Conservation (phyloP, 1,140 invertebrate species). For the Diachasma alloeum region DNA sequence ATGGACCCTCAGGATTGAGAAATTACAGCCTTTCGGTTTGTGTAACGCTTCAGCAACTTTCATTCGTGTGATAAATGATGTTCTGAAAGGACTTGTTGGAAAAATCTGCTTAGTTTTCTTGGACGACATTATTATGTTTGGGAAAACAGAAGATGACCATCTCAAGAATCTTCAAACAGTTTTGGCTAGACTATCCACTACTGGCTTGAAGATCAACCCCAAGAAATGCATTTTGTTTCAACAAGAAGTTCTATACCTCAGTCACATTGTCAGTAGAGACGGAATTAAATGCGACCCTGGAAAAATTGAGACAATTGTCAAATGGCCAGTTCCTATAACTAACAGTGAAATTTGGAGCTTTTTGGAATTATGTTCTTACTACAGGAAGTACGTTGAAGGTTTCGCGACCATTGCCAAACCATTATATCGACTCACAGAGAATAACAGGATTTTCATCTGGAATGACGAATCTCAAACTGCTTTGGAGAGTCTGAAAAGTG, state of each 20-base stretch:
- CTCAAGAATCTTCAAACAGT: neutral
- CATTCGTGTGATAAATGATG: neutral
- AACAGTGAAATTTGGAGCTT: too few species aligned
- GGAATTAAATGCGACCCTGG: neutral
- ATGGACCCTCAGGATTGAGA: neutral
- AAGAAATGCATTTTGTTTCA: conserved; percentile 3
- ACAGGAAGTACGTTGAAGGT: too few species aligned
- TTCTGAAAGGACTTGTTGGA: neutral
- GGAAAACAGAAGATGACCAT: neutral
- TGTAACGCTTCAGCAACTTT: conserved; percentile 1
- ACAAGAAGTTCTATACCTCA: neutral
- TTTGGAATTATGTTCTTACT: too few species aligned
- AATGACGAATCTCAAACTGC: too few species aligned
- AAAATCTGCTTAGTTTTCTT: neutral
- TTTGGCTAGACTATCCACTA: neutral
- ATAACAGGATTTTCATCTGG: too few species aligned
- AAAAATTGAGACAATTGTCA: too few species aligned
- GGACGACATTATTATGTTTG: neutral
- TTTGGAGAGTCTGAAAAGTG: too few species aligned
- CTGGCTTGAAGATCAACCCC: neutral
- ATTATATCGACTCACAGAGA: too few species aligned
- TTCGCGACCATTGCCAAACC: too few species aligned
- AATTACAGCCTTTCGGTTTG: neutral
- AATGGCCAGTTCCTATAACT: too few species aligned
- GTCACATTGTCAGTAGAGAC: neutral